A percentile compares a stretch with the other conserved stretches of the same genome.
Evolutionary conservation across 2,797 vertebrate genomes (phyloP).

Genomic region (Melanotaenia maccullochi): DNA sequence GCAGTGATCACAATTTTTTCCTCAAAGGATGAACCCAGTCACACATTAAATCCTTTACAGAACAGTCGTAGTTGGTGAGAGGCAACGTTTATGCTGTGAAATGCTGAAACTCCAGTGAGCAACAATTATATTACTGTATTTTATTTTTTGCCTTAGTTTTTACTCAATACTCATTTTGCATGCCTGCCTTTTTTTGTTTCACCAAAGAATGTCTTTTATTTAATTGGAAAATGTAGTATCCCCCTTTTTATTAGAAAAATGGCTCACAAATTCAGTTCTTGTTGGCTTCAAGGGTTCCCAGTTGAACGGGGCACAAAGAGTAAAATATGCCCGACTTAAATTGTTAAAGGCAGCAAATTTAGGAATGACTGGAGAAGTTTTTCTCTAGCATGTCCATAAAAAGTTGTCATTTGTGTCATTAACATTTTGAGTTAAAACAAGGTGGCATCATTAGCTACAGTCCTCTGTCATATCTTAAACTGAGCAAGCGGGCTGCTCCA

Average conservation of each 20-base stretch:
- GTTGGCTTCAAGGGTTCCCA: not conserved
- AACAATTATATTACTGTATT: constrained; percentile 28
- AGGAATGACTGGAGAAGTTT: not conserved
- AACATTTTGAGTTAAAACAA: not conserved
- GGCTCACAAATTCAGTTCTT: not conserved
- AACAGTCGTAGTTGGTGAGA: not conserved
- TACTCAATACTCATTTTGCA: constrained; percentile 26
- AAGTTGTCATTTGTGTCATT: not conserved
- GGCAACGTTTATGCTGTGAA: constrained; percentile 53
- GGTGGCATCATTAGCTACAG: constrained; percentile 7
- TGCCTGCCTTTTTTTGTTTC: constrained; percentile 65
- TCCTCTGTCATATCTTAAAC: not conserved
- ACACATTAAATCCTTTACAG: constrained; percentile 4
- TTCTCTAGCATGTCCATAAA: not conserved
- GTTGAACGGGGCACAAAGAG: not conserved
- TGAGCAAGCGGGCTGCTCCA: constrained; percentile 1
- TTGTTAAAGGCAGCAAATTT: not conserved
- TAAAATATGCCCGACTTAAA: not conserved
- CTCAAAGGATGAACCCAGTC: not conserved
- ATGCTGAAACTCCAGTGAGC: constrained; percentile 22
- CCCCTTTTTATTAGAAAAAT: constrained; percentile 25
- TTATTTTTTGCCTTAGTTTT: constrained; percentile 55
- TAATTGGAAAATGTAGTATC: constrained; percentile 11
- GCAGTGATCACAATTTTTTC: constrained; percentile 15
- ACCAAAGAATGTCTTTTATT: constrained; percentile 66